Evolutionary conservation across 2,888 invertebrate genomes (phyloP), one percentile per base, ranked within the genome.

Genomic region (Agrotis clavis): DNA sequence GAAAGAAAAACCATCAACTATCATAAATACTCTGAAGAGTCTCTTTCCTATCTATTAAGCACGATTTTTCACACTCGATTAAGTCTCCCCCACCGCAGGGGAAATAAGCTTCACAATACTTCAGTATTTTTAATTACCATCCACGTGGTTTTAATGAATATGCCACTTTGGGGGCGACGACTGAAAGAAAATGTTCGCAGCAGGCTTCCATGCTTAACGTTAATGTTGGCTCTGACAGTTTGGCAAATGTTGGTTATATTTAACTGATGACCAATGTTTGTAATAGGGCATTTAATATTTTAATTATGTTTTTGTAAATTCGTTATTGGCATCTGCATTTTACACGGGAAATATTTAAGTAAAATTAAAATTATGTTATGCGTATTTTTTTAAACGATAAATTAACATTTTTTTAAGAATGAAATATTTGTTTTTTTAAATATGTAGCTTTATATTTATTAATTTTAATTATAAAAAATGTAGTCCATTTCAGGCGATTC

Each of bases 71-170:
- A 82, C 83, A 80, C 83, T 82, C 79, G 69, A 82, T 79, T 79
- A 74, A 74, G 19, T 45, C 48, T 61, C 57, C 65, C 45, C 45
- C 47, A 59, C 54, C 79, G 48, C 68, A 21, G 21, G 80, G 80
- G 80, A 80, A 80, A 80, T 80, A 80, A 67, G 54, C 45, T 53
- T 30, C 63, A 69, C 69, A 79, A 80, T 80, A 79, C 68, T 66
- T 69, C 77, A 70, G 65, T 41, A 73, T 81, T 84, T 82, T 80
- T 72, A 74, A 69, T 83, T 76, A 75, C 76, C 70, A 59, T 66
- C 59, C 50, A 77, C 79, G 81, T 70, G 59, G 66, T 79, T 84
- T 84, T 85, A 86, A 84, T 84, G 84, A 84, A 74, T 71, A 81
- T 74, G 79, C 78, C 84, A 81, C 86, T 83, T 74, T 74, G 57